Evolutionary conservation across 1,140 invertebrate species (phyloP), one percentile per base, ranked within the genome.

Genomic region (Steinernema feltiae): DNA sequence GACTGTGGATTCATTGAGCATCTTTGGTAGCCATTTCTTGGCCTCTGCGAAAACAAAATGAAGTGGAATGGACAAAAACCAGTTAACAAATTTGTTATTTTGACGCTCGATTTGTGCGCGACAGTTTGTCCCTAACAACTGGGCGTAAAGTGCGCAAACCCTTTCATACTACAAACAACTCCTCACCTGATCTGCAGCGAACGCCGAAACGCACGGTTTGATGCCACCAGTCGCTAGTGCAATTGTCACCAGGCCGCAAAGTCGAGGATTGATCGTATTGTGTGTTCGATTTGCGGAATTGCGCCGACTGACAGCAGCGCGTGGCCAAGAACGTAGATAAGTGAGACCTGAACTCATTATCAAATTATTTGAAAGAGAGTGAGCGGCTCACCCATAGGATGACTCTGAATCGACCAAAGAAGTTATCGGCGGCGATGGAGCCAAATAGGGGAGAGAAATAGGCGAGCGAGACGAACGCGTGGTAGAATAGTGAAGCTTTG

Each of bases 121-220:
- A n/a, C n/a, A n/a, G n/a, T n/a, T n/a, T n/a, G n/a, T n/a, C n/a
- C n/a, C n/a, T n/a, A n/a, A n/a, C n/a, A n/a, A n/a, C n/a, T n/a
- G n/a, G n/a, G n/a, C n/a, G n/a, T n/a, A n/a, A n/a, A n/a, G n/a
- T n/a, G n/a, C n/a, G n/a, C n/a, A n/a, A n/a, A n/a, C n/a, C n/a
- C n/a, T n/a, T 63, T 63, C 24, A 15, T 3, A 3, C 24, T 15
- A n/a, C n/a, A 63, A n/a, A 7, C 15, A 12, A 21, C 24, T 71
- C 35, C 63, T 32, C 46, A 95, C 95, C 88, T 98, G 95, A 88
- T 98, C 95, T 0, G 94, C 96, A 21, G 97, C 97, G 87, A 99
- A 98, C 0, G 96, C 93, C 0, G 93, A 91, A 0, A 98, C 95
- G 86, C 95, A 98, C 0, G 97, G 95, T 86, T 99, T 99, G 82